Evolutionary conservation across 2,113 vertebrate species (phyloP).

Genomic region (Malurus alboscapulatus): DNA sequence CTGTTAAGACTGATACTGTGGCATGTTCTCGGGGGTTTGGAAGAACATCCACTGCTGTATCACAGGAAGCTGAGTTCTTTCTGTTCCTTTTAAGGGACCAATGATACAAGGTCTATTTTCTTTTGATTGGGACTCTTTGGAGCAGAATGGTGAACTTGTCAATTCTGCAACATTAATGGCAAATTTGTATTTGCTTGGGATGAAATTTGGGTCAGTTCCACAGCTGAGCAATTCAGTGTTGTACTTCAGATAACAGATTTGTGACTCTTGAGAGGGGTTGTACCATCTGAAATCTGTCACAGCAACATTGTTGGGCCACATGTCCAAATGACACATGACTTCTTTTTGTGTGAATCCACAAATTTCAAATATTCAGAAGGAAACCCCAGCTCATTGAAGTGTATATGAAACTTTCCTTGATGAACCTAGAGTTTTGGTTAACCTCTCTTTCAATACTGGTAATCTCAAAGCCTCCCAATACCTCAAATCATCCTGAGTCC

Average conservation of each 20-base stretch:
- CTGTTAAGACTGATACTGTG: neutral
- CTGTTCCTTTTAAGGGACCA: neutral
- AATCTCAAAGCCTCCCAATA: neutral
- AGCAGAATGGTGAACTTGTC: neutral
- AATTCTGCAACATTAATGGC: neutral
- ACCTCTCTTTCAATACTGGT: neutral
- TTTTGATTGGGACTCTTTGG: neutral
- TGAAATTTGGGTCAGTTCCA: neutral
- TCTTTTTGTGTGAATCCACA: neutral
- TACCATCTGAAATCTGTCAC: neutral
- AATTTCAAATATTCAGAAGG: neutral
- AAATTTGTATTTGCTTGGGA: neutral
- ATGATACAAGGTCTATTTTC: neutral
- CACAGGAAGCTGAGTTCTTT: neutral
- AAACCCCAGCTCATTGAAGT: neutral
- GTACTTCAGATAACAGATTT: neutral
- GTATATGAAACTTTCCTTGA: neutral
- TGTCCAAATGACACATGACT: neutral
- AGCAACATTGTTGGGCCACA: neutral
- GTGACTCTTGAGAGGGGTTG: neutral
- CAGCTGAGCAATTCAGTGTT: neutral
- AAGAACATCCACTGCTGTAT: fast-evolving
- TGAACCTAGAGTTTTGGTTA: neutral
- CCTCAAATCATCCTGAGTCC: neutral
- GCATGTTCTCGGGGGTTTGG: neutral